These are phyloP conservation scores for Tiliacea citrago DNA, from an alignment of 2,888 invertebrate species.

Conservation along the genomic window DNA sequence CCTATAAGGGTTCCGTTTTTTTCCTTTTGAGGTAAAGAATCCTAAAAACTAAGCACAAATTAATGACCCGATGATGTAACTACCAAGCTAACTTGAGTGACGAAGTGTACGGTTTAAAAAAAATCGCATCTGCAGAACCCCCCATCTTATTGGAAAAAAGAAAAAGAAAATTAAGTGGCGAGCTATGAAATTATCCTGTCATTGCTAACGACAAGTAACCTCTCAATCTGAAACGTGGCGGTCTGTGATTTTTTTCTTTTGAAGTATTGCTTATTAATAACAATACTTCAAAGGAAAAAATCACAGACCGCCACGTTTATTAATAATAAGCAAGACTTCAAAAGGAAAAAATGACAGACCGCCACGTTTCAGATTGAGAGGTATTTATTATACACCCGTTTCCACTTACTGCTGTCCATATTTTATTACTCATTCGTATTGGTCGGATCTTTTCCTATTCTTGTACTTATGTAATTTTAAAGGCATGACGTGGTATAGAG, in stretches of 20 bases:
- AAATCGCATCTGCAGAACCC: slow-evolving; percentile 34
- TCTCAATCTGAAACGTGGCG: slow-evolving; percentile 30
- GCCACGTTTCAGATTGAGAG: too few species aligned
- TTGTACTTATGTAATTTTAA: slow-evolving; percentile 8
- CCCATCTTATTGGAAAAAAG: slow-evolving; percentile 38
- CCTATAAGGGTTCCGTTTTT: too few species aligned
- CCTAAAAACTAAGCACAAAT: too few species aligned
- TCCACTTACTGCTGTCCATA: slow-evolving; percentile 33
- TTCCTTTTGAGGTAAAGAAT: too few species aligned
- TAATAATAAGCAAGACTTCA: too few species aligned
- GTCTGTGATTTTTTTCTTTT: slow-evolving; percentile 56
- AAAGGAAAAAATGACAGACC: too few species aligned
- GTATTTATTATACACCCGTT: slow-evolving; percentile 18
- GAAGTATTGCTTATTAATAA: slow-evolving; percentile 25
- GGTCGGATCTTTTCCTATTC: neutral
- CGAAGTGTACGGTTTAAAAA: too few species aligned
- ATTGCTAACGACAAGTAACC: slow-evolving; percentile 22
- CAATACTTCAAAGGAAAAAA: too few species aligned
- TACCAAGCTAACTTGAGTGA: neutral
- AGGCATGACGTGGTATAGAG: slow-evolving; percentile 21
- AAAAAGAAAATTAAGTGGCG: slow-evolving; percentile 25
- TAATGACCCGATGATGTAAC: neutral
- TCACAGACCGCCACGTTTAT: too few species aligned
- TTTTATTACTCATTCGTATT: slow-evolving; percentile 37
- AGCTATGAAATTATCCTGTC: slow-evolving; percentile 58